Percentiles rank a stretch among this genome's conserved stretches.
These are phyloP conservation scores for Chelonia mydas DNA, from an alignment of 2,797 vertebrate genomes.

Conservation along the genomic window DNA sequence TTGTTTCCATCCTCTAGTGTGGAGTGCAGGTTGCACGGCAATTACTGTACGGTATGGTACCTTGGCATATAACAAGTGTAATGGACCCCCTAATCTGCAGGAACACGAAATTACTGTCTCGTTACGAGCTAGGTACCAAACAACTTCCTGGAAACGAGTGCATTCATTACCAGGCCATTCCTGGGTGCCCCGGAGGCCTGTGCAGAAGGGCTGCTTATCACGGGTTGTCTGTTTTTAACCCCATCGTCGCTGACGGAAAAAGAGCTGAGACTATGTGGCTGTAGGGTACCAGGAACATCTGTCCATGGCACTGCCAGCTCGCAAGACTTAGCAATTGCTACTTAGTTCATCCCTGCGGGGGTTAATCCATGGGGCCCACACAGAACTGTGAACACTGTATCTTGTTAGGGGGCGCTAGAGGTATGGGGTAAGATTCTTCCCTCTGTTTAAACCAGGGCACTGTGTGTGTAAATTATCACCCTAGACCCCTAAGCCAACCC, in stretches of 20 bases:
- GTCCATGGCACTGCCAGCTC: fast-evolving
- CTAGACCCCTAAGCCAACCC: not conserved
- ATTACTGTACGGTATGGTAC: not conserved
- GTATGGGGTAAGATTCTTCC: not conserved
- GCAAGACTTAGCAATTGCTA: not conserved
- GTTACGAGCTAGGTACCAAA: not conserved
- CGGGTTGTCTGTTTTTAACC: not conserved
- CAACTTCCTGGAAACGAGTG: not conserved
- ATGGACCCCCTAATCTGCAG: constrained; percentile 11
- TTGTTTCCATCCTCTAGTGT: not conserved
- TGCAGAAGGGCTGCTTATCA: not conserved
- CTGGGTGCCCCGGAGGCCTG: not conserved
- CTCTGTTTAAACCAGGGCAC: not conserved
- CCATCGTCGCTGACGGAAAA: not conserved
- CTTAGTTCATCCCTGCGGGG: not conserved
- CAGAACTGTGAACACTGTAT: not conserved
- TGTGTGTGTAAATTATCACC: not conserved
- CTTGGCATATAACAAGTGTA: not conserved
- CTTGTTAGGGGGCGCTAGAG: not conserved
- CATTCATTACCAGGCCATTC: not conserved
- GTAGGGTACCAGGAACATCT: fast-evolving
- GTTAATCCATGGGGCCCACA: not conserved
- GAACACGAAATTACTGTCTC: constrained; percentile 1
- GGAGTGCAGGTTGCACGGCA: not conserved
- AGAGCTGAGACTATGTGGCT: not conserved